phyloP scores from a whole-genome alignment of 2,888 invertebrate species.

The Cactoblastis cactorum region DNA sequence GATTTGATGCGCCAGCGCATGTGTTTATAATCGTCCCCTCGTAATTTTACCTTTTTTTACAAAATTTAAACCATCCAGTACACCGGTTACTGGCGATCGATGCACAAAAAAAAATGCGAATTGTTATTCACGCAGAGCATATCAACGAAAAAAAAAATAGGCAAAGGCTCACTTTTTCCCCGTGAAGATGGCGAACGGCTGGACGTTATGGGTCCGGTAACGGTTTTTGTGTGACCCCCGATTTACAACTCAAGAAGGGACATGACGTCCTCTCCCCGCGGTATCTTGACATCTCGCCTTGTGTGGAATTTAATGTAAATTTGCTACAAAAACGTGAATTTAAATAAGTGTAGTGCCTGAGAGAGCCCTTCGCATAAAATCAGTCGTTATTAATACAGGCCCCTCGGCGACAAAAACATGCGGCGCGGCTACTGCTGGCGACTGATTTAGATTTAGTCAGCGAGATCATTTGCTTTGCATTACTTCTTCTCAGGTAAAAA shows the following conservation, averaged over 20 bases:
- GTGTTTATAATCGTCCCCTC: conserved; percentile 77
- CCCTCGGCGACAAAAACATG: conserved; percentile 50
- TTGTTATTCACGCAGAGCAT: conserved; percentile 61
- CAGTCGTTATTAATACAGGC: conserved; percentile 64
- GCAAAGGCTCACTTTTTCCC: conserved; percentile 59
- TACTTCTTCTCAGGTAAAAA: background rate
- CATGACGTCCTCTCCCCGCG: conserved; percentile 48
- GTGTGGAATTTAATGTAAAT: conserved; percentile 74
- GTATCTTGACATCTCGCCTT: conserved; percentile 66
- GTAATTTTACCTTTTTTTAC: conserved; percentile 67
- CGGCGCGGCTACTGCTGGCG: background rate
- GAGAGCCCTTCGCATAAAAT: conserved; percentile 64
- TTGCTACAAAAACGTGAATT: conserved; percentile 75
- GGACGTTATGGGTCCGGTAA: conserved; percentile 70
- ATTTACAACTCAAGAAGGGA: conserved; percentile 76
- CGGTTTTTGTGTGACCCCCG: conserved; percentile 78
- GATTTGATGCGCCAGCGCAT: conserved; percentile 79
- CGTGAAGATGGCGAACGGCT: conserved; percentile 61
- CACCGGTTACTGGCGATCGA: conserved; percentile 60
- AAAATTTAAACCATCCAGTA: conserved; percentile 63
- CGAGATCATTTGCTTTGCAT: background rate
- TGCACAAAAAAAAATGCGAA: conserved; percentile 56
- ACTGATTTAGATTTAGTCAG: conserved; percentile 13
- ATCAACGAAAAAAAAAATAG: conserved; percentile 59
- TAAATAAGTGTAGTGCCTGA: conserved; percentile 71